Conservation (phyloP, 2,797 vertebrate species). For the Phataginus tricuspis region DNA sequence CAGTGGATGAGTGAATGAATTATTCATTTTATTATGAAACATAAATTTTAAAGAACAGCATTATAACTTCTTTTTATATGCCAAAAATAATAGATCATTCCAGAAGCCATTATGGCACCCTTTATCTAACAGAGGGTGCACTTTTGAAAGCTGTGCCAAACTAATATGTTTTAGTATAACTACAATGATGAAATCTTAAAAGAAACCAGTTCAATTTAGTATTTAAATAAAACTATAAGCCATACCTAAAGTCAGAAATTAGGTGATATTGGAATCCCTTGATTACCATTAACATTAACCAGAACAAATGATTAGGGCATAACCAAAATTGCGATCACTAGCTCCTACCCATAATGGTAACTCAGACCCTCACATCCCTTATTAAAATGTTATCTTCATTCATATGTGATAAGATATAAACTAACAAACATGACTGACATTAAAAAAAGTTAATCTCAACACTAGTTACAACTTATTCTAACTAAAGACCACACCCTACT, state of each 20-base stretch:
- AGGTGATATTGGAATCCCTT: not conserved
- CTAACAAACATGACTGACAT: not conserved
- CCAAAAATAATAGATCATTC: slow-evolving; percentile 79
- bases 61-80: slow-evolving; percentile 81
- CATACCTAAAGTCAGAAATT: not conserved
- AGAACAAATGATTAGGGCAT: slow-evolving; percentile 35
- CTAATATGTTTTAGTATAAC: slow-evolving; percentile 64
- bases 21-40: slow-evolving; percentile 71
- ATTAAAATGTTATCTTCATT: slow-evolving; percentile 20
- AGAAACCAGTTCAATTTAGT: slow-evolving; percentile 34
- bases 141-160: slow-evolving; percentile 63
- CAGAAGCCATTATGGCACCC: slow-evolving; percentile 69
- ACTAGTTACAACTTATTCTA: slow-evolving; percentile 22
- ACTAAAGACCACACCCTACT: not conserved
- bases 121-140: slow-evolving; percentile 60
- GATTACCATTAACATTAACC: slow-evolving; percentile 27
- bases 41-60: slow-evolving; percentile 79
- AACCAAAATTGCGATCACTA: not conserved
- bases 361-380: not conserved
- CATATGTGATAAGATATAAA: not conserved
- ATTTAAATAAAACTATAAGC: slow-evolving; percentile 55
- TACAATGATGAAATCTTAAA: slow-evolving; percentile 33
- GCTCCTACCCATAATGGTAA: not conserved
- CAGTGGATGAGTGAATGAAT: slow-evolving; percentile 70
- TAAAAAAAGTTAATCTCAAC: slow-evolving; percentile 29